Evolutionary conservation across 2,113 vertebrate genomes (phyloP), one percentile per base, ranked within the genome.

Genomic region (Scartelaos histophorus): DNA sequence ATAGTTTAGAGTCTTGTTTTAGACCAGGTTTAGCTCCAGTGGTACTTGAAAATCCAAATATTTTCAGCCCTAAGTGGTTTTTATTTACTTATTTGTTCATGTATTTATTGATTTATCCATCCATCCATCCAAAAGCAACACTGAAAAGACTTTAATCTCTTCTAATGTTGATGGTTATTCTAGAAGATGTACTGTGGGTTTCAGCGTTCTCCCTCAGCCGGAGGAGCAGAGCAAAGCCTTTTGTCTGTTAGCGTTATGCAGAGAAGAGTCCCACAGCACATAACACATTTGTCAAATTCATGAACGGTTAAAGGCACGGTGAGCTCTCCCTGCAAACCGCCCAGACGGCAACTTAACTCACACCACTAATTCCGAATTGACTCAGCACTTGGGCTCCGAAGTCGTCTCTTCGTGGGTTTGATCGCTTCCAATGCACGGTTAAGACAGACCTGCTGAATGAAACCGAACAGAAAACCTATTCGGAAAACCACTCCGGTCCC

Each of bases 231-330:
- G 47, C 71, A 68, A 54, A 72, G 75, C 22, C 62, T 45, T 0
- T 66, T 79, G 75, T 78, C 80, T 81, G 78, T 81, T 71, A 68
- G 73, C 67, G 66, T 83, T 62, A 80, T 87, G 74, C 78, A 69
- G 66, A 60, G 60, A 80, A 22, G 78, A 76, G 79, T 82, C 81
- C 77, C 73, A 73, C 66, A 74, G 76, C 83, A 79, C 77, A 74
- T 81, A 75, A 71, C 24, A 76, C 78, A 74, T 83, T 78, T 79
- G 79, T 81, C 69, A 65, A 82, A 88, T 73, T 64, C 85, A 67
- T 74, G 77, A 78, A 66, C 72, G 61, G 80, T 82, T 56, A 21
- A n/a, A 78, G 47, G 73, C 58, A 74, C 71, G 45, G 54, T 65
- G 71, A 67, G 67, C 61, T 79, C 77, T 43, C 64, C 17, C 74